Evolutionary conservation across 1,140 invertebrate species (phyloP).

Genomic region (Amphibalanus amphitrite): DNA sequence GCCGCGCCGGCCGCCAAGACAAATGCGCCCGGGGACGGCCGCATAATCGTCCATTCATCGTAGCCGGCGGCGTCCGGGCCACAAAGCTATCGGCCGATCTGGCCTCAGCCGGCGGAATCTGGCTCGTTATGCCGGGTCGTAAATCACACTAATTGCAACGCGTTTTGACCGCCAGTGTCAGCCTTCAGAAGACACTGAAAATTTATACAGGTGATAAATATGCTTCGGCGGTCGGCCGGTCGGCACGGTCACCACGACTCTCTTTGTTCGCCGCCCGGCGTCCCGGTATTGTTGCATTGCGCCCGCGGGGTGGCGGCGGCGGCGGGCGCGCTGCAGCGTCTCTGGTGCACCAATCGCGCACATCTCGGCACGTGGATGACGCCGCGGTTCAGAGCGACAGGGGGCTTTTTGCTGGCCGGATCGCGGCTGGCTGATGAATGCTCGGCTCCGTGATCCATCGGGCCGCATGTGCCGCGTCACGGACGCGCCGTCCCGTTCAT

Average conservation of each 20-base stretch:
- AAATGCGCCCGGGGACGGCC: background rate
- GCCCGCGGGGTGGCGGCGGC: too few relatives aligned
- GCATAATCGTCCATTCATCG: background rate
- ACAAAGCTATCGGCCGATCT: background rate
- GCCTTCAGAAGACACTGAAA: background rate
- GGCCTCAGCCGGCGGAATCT: background rate
- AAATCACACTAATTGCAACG: background rate
- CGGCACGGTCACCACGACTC: background rate
- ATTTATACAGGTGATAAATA: background rate
- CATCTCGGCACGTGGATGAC: background rate
- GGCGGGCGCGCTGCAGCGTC: too few relatives aligned
- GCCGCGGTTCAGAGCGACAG: background rate
- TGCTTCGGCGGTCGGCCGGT: background rate
- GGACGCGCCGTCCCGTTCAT: background rate
- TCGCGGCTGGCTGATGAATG: background rate
- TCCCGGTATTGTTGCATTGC: too few relatives aligned
- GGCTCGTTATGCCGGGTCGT: background rate
- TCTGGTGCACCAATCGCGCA: background rate
- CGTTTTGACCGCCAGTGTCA: background rate
- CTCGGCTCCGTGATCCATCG: background rate
- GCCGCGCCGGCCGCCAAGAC: background rate
- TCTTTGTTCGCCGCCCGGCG: background rate
- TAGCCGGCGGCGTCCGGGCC: too few relatives aligned
- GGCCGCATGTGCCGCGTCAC: background rate
- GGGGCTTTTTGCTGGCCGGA: background rate